Percentiles rank a stretch among this genome's conserved stretches.
Evolutionary conservation across 2,797 vertebrate genomes (phyloP).

Genomic region (Masticophis lateralis): DNA sequence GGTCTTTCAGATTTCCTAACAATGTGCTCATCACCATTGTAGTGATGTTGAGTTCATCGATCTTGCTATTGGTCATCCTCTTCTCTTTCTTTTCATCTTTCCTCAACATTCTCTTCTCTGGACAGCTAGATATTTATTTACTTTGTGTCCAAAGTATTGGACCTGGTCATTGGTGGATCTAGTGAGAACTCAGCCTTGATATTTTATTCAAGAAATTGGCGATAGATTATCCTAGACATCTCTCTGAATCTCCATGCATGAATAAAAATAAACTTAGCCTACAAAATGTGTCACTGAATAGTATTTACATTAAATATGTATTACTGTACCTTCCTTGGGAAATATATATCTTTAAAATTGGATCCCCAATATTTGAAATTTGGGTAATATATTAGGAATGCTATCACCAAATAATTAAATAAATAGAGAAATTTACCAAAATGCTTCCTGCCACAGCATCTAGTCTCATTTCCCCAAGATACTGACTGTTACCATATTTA

Average conservation of each 20-base stretch:
- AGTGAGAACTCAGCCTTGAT: not conserved
- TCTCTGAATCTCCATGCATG: not conserved
- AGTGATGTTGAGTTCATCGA: not conserved
- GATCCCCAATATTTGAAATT: not conserved
- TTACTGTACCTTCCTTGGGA: not conserved
- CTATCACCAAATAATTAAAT: not conserved
- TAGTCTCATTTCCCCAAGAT: not conserved
- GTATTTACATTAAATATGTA: not conserved
- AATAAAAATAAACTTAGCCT: not conserved
- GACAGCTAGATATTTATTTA: not conserved
- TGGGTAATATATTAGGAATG: not conserved
- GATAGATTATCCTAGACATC: not conserved
- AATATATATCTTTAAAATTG: not conserved
- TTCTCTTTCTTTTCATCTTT: not conserved
- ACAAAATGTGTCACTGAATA: not conserved
- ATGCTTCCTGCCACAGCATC: not conserved
- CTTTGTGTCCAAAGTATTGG: not conserved
- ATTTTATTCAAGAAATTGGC: not conserved
- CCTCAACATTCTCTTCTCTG: not conserved
- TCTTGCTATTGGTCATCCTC: not conserved
- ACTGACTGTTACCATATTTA: not conserved
- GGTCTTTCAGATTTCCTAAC: not conserved
- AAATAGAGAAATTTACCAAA: not conserved
- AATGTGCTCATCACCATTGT: not conserved
- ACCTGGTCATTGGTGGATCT: not conserved